Base-by-base conservation (phyloP, 1,140 invertebrate genomes). In the Pseudachorutes palmiensis region DNA sequence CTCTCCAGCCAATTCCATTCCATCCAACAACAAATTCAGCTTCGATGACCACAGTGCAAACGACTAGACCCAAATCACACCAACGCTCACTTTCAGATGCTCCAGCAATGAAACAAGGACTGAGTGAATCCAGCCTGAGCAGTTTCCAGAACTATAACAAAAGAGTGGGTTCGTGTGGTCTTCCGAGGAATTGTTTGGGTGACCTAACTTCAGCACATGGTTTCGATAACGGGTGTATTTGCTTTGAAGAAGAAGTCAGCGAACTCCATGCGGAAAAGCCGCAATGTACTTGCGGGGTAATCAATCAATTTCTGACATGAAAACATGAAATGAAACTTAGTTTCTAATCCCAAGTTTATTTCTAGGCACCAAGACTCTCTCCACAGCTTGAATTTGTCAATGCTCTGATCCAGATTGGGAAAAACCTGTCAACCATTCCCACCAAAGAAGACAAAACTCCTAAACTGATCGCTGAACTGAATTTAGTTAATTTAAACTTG, bases 221-320 rank as follows among this genome's bases (percentile, higher is more conserved):
- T 29, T 98, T 98, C 81, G 93, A 98, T 79, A 97, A 91, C 79
- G 93, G 94, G 65, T 98, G 96, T 81, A 86, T 86, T 70, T 97
- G 94, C 80, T 87, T 87, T 76, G 82, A 87, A 75, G 86, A 85
- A 69, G 83, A 88, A 65, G 86, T 89, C 31, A 89, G 88, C 76
- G 86, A 88, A 75, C 79, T 90, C 66, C 81, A 84, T 70, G 87
- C 87, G 33, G 83, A 85, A 77, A 83, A 83, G 75, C 86, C 85
- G 73, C 82, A 88, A 61, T 91, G 88, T 76, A 82, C 82, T 72
- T 91, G 89, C 78, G 84, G 84, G 74, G 88, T 88, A 80, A 5
- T 55, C 51, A 14, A 5, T 55, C 51, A 55, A 14, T 55, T 55
- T 55, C 24, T 55, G 24, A 24, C 12, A 14, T 14, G 9, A 16